Percentiles rank a stretch among this genome's conserved stretches.
Conservation (phyloP, 2,113 vertebrate genomes). For the Sinosuthora webbiana region DNA sequence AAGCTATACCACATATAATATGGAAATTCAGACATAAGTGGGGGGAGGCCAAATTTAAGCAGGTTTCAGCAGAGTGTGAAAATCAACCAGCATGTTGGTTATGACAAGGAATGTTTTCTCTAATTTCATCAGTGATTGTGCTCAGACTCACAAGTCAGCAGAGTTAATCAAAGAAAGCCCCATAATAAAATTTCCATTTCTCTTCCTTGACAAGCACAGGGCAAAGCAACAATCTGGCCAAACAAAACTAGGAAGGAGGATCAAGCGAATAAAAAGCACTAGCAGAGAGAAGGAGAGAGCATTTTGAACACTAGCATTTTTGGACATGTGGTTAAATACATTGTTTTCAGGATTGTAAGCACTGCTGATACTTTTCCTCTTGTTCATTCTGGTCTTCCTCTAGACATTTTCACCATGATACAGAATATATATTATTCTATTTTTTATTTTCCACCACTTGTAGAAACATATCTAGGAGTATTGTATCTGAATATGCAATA, state of each 20-base stretch:
- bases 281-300: neutral
- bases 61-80: neutral
- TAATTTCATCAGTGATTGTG: neutral
- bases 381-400: constrained; percentile 5
- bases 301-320: constrained; percentile 41
- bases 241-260: neutral
- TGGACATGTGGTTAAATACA: constrained; percentile 11
- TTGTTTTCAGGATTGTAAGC: constrained; percentile 39
- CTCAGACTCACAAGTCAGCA: neutral
- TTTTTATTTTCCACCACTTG: neutral
- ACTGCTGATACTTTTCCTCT: neutral
- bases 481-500: neutral
- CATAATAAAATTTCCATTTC: neutral
- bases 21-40: neutral
- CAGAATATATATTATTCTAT: neutral
- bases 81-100: neutral
- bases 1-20: neutral
- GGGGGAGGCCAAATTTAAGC: neutral
- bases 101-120: neutral
- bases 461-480: neutral
- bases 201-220: neutral
- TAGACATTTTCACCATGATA: constrained; percentile 18
- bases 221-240: neutral
- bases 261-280: neutral
- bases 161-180: neutral